A percentile compares a stretch with the other conserved stretches of the same genome.
Conservation (phyloP, 2,888 invertebrate species). For the Napeogenes inachia region DNA sequence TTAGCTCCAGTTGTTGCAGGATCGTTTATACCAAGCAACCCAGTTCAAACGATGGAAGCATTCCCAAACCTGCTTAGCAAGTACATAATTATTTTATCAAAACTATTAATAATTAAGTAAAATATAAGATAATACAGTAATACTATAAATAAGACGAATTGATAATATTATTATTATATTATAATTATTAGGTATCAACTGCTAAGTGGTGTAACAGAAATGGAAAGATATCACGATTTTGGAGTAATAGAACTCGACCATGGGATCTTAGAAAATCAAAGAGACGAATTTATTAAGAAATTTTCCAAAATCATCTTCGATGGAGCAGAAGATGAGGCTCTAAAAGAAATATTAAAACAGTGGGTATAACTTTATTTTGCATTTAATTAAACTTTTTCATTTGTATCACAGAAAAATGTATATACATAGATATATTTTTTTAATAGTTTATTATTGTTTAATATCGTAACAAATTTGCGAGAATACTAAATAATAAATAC, state of each 20-base stretch:
- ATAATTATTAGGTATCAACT: slow-evolving; percentile 83
- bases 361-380: slow-evolving; percentile 46
- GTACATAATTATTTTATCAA: slow-evolving; percentile 62
- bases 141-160: slow-evolving; percentile 1
- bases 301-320: slow-evolving; percentile 88
- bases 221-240: slow-evolving; percentile 87
- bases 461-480: too few relatives aligned
- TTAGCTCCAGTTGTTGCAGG: slow-evolving; percentile 93
- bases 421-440: too few relatives aligned
- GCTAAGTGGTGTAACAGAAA: slow-evolving; percentile 89
- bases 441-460: too few relatives aligned
- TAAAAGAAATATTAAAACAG: slow-evolving; percentile 80
- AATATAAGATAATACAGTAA: not conserved
- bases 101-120: not conserved
- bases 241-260: slow-evolving; percentile 83
- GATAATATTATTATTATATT: not conserved
- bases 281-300: slow-evolving; percentile 85
- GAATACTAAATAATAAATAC: too few relatives aligned
- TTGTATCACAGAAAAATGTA: too few relatives aligned
- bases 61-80: slow-evolving; percentile 85
- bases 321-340: slow-evolving; percentile 82
- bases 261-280: slow-evolving; percentile 85
- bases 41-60: slow-evolving; percentile 85
- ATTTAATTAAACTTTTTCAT: not conserved
- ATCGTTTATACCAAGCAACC: slow-evolving; percentile 89